Evolutionary conservation across 37 sponge, comb jelly and placozoan genomes (phyloP).

Genomic region (Bolinopsis microptera): DNA sequence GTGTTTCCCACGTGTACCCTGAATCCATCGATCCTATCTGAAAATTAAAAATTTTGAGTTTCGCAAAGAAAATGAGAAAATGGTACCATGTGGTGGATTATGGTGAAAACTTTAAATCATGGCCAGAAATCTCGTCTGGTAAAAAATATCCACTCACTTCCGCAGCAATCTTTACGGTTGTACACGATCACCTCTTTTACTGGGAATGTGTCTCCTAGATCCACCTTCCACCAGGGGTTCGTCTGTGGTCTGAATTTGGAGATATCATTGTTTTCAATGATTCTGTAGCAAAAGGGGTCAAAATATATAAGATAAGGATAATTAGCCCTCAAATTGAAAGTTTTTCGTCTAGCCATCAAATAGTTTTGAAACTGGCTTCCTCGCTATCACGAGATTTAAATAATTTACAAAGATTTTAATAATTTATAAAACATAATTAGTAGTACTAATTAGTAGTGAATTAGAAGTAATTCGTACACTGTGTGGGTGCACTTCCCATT

Average conservation of each 20-base stretch:
- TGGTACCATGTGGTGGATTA: too few species aligned
- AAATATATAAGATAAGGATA: too few species aligned
- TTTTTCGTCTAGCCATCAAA: too few species aligned
- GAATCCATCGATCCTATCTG: slow-evolving; percentile 13
- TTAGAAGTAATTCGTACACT: too few species aligned
- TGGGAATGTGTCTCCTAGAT: background rate
- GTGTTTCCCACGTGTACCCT: background rate
- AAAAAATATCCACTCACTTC: background rate
- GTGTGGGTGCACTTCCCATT: too few species aligned
- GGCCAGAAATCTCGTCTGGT: background rate
- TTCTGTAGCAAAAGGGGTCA: background rate
- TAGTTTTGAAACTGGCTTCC: too few species aligned
- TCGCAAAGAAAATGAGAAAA: background rate
- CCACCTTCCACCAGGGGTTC: slow-evolving; percentile 50
- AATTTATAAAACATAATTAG: too few species aligned
- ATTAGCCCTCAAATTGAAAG: too few species aligned
- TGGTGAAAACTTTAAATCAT: too few species aligned
- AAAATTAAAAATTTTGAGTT: background rate
- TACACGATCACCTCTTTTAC: background rate
- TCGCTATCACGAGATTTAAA: too few species aligned
- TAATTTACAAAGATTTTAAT: too few species aligned
- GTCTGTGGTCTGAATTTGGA: background rate
- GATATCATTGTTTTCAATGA: background rate
- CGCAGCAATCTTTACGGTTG: background rate
- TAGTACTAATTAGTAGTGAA: too few species aligned